Evolutionary conservation across 2,888 invertebrate species (phyloP).

Genomic region (Ethmia dodecea): DNA sequence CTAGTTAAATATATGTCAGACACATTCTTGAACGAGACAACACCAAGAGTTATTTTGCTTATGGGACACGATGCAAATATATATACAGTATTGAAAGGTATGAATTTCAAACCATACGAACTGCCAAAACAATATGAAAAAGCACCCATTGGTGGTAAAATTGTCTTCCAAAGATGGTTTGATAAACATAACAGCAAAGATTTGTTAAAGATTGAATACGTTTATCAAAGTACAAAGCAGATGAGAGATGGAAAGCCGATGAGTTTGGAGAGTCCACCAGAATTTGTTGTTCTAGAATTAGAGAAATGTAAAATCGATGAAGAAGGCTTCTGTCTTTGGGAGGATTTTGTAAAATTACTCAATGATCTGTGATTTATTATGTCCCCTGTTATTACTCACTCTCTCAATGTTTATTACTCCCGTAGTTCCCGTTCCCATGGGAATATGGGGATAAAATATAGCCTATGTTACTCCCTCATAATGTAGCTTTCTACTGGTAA

Average conservation of each 20-base stretch:
- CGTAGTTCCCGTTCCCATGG: no score
- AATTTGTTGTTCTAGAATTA: conserved; percentile 38
- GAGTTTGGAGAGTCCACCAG: conserved; percentile 42
- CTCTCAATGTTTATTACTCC: no score
- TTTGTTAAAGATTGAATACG: conserved; percentile 49
- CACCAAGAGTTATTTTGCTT: conserved; percentile 40
- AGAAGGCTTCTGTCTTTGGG: conserved; percentile 53
- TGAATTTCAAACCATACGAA: conserved; percentile 40
- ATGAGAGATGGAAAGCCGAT: conserved; percentile 41
- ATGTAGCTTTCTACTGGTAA: no score
- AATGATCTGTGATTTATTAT: no score
- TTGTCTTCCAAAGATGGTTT: conserved; percentile 60
- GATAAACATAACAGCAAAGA: conserved; percentile 25
- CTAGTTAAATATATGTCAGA: conserved; percentile 42
- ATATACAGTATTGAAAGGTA: conserved; percentile 43
- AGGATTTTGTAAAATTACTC: conserved; percentile 37
- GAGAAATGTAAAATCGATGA: conserved; percentile 35
- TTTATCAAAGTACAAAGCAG: conserved; percentile 49
- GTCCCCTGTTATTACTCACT: no score
- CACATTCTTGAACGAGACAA: conserved; percentile 27
- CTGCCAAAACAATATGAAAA: conserved; percentile 44
- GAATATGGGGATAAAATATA: no score
- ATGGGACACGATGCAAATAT: conserved; percentile 67
- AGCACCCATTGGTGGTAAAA: conserved; percentile 53
- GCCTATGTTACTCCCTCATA: no score